Base-by-base conservation (phyloP, 2,888 invertebrate genomes). In the Ormyrus pomaceus region DNA sequence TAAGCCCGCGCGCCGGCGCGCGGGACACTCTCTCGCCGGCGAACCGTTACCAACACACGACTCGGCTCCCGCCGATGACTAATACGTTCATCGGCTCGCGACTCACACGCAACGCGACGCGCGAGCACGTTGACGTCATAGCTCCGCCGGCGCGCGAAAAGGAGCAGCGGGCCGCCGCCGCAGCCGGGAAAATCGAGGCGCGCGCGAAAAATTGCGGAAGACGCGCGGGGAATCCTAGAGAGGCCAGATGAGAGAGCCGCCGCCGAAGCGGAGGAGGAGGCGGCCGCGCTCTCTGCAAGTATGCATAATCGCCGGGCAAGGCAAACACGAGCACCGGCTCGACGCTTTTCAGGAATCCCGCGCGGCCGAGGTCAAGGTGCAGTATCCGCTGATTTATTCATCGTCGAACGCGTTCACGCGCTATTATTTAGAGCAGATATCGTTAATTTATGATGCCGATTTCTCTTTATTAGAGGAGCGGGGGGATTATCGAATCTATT, bases 71-170 rank as follows among this genome's bases (percentile, higher is more conserved):
- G 58, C 51, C 13, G 84, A 87, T 89, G 89, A 89, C 89, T 89
- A 89, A 89, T 84, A 83, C 86, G 87, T 87, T 87, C 87, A 86
- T 86, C 87, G 87, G 86, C 86, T 89, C 84, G 86, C 84, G 75
- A 59, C 70, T 70, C 75, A 74, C 74, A 79, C 59, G 79, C 75
- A 86, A 84, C 84, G 85, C 85, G 89, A 89, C 89, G 88, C 13
- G 48, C n/a, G 9, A 0, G 13, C 46, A 51, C 34, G 13, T 11
- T 10, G 34, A 46, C 8, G 50, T 62, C 9, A 34, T 34, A 34
- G 34, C 19, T 7, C 50, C 6, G n/a, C 19, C n/a, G 50, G 0
- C 4, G 45, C 11, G 62, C 62, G 69, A 77, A 70, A 53, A 69
- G 53, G 46, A 34, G 53, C 19, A 56, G 10, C 0, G 0, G 0